phyloP scores from a whole-genome alignment of 2,113 vertebrate genomes.

The Felis catus region DNA sequence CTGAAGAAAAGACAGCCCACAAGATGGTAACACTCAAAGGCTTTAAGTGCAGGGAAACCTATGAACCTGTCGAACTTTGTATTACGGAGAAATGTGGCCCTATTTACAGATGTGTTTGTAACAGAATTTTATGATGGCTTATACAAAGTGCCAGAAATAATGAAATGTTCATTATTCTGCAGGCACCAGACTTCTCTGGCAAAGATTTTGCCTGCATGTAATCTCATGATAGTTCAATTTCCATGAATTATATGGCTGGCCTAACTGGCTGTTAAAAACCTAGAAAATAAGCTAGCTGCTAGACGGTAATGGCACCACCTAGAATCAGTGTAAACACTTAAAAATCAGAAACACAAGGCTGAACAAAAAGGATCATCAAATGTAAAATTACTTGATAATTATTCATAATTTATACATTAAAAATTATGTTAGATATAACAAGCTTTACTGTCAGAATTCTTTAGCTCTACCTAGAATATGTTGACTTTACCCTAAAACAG shows the following conservation, averaged over 20 bases:
- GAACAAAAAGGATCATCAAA: neutral
- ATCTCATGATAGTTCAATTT: neutral
- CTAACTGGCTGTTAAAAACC: neutral
- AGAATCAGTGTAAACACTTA: neutral
- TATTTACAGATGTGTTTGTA: neutral
- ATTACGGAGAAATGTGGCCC: neutral
- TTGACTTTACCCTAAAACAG: conserved; percentile 19
- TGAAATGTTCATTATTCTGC: neutral
- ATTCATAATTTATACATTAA: neutral
- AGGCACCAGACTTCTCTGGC: neutral
- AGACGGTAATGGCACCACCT: neutral
- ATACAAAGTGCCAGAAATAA: neutral
- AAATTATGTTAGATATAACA: neutral
- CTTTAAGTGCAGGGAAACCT: neutral
- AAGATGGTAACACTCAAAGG: neutral
- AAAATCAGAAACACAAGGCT: neutral
- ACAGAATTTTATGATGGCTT: neutral
- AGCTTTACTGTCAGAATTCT: neutral
- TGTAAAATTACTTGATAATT: neutral
- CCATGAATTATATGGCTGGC: neutral
- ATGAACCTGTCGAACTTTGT: neutral
- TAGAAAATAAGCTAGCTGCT: neutral
- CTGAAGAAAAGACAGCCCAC: neutral
- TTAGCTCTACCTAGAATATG: neutral
- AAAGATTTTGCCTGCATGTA: neutral